Evolutionary conservation across 53 echinoderm and acorn worm species (phyloP), one percentile per base, ranked within the genome.

Genomic region (Henricia sp.): DNA sequence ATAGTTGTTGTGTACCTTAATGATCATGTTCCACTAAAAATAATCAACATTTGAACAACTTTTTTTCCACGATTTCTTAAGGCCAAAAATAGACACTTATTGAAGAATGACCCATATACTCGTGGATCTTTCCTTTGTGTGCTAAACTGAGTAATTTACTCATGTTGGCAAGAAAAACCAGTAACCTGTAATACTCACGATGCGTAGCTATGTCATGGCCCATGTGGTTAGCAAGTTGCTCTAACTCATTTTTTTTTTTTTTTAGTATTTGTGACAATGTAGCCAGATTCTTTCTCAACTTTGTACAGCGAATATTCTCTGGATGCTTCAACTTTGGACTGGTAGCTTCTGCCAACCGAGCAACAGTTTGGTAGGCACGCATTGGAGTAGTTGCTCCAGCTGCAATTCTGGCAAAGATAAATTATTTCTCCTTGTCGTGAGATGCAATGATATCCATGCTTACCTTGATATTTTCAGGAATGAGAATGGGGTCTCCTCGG

Each of bases 221-320:
- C 42, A 90, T 67, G 73, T 86, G 86, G 33, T 55, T 70, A 20
- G 86, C 90, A 6, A 86, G 54, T 34, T 86, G 90, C 43, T 90
- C 86, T 1, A 87, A 50, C 57, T 90, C 88, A 41, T 72, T 25
- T n/a, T 58, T 42, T 4, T 53, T 62, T 60, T 82, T 13, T 28
- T 70, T 65, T 12, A 87, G 65, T 12, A 90, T 27, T 46, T 90
- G 90, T 17, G 85, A 86, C 11, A 83, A 13, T n/a, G 78, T 83
- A 0, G 86, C 86, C 0, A 86, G 71, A 44, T 90, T 85, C 52
- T 92, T 92, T 28, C 92, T 58, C 21, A 92, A 82, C 64, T 85
- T 68, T 19, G 89, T 92, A 13, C 82, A 62, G 28, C 77, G 50
- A 6, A 89, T 26, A 24, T 44, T 67, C 6, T 54, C 68, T 21